Evolutionary conservation across 1,140 invertebrate genomes (phyloP).

Genomic region (Amyelois transitella): DNA sequence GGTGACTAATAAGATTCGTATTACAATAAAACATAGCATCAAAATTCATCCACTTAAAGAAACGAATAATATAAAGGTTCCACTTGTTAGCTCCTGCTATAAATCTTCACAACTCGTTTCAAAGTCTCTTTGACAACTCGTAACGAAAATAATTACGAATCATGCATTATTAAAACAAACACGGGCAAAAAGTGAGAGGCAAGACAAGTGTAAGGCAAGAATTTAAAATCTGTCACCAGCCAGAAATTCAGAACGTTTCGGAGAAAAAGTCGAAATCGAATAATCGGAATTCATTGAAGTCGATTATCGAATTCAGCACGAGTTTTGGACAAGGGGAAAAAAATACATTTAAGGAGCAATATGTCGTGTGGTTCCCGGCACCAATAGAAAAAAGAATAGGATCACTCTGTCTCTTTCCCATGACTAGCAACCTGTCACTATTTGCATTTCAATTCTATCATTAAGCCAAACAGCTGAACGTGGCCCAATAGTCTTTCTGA

Average conservation of each 20-base stretch:
- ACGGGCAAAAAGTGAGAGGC: slow-evolving; percentile 38
- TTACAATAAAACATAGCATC: too few species aligned
- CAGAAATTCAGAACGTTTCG: slow-evolving; percentile 60
- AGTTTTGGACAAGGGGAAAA: slow-evolving; percentile 16
- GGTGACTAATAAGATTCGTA: too few species aligned
- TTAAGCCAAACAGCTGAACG: too few species aligned
- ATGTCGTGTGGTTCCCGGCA: not conserved
- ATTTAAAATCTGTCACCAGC: slow-evolving; percentile 71
- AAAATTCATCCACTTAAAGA: not conserved
- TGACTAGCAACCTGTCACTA: too few species aligned
- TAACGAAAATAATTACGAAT: slow-evolving; percentile 57
- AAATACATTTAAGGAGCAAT: slow-evolving; percentile 11
- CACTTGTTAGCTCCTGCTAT: slow-evolving; percentile 30
- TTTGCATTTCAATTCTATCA: too few species aligned
- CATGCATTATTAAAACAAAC: slow-evolving; percentile 68
- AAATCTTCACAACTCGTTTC: slow-evolving; percentile 41
- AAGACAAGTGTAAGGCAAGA: slow-evolving; percentile 67
- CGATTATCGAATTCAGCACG: slow-evolving; percentile 43
- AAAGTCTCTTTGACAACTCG: slow-evolving; percentile 34
- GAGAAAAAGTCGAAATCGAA: slow-evolving; percentile 48
- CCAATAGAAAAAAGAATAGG: too few species aligned
- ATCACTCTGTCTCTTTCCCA: too few species aligned
- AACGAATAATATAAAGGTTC: slow-evolving; percentile 28
- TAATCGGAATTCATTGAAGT: slow-evolving; percentile 51
- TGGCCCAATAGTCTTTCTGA: too few species aligned